Conservation (phyloP, 1,140 invertebrate species). For the Apis laboriosa region DNA sequence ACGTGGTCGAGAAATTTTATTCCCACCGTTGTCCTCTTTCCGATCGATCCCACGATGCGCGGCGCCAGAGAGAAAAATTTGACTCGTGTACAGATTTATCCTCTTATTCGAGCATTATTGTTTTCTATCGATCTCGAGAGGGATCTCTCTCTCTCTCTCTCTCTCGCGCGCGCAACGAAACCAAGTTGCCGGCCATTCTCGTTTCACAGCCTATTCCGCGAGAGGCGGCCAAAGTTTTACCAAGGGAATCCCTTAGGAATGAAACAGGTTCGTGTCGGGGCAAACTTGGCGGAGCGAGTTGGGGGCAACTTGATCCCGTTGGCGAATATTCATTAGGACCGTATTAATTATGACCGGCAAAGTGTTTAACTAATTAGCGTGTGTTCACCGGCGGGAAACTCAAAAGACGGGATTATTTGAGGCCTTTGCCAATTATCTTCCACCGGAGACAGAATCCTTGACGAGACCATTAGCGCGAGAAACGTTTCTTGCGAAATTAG, state of each 20-base stretch:
- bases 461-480: background rate
- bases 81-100: no score
- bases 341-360: conserved; percentile 44
- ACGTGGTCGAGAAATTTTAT: background rate
- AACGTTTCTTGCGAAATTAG: background rate
- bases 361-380: conserved; percentile 43
- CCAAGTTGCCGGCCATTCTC: no score
- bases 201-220: background rate
- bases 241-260: conserved; percentile 16
- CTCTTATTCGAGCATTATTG: no score
- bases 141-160: no score
- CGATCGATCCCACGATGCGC: background rate
- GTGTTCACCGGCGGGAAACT: conserved; percentile 1
- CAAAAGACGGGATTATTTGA: background rate
- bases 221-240: conserved; percentile 2
- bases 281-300: conserved; percentile 31
- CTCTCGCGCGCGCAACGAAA: no score
- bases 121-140: no score
- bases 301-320: conserved; percentile 31
- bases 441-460: background rate
- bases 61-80: background rate
- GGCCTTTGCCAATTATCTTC: conserved; percentile 7
- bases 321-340: conserved; percentile 51
- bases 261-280: conserved; percentile 29
- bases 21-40: no score